Evolutionary conservation across 2,888 invertebrate species (phyloP).

Genomic region (Zelleria hepariella): DNA sequence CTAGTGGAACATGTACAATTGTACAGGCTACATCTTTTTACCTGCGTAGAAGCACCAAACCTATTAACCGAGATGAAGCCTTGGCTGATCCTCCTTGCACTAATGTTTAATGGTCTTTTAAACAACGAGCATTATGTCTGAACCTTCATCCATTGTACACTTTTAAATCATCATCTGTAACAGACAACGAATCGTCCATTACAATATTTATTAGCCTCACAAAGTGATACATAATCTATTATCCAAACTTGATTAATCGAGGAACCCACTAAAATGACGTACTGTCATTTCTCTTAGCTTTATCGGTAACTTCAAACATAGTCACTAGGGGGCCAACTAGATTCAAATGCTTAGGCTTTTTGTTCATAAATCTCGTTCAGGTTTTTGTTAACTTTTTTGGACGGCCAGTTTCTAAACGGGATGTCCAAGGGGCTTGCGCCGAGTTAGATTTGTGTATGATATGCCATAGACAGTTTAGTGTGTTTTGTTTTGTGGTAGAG

Average conservation of each 20-base stretch:
- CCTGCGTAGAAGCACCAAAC: too few species aligned
- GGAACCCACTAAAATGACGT: conserved; percentile 57
- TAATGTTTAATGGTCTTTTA: conserved; percentile 5
- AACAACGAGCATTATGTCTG: not conserved
- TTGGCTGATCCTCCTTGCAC: too few species aligned
- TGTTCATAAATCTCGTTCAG: conserved; percentile 45
- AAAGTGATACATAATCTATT: conserved; percentile 52
- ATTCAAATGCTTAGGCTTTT: conserved; percentile 40
- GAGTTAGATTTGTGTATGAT: not conserved
- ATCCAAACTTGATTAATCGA: conserved; percentile 66
- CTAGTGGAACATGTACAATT: too few species aligned
- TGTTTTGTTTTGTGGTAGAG: not conserved
- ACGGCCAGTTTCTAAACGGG: not conserved
- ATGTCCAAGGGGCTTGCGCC: not conserved
- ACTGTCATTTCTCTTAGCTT: conserved; percentile 69
- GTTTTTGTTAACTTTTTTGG: conserved; percentile 19
- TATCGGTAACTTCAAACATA: conserved; percentile 67
- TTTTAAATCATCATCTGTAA: conserved; percentile 18
- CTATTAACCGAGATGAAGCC: too few species aligned
- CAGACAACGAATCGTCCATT: conserved; percentile 10
- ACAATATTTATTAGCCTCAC: conserved; percentile 17
- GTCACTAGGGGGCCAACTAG: conserved; percentile 60
- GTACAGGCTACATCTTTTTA: too few species aligned
- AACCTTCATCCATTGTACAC: conserved; percentile 10
- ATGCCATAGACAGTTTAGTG: not conserved